A percentile compares a stretch with the other conserved stretches of the same genome.
These are phyloP conservation scores for Leptatherina wallacei DNA, from an alignment of 2,797 vertebrate species.

Conservation along the genomic window DNA sequence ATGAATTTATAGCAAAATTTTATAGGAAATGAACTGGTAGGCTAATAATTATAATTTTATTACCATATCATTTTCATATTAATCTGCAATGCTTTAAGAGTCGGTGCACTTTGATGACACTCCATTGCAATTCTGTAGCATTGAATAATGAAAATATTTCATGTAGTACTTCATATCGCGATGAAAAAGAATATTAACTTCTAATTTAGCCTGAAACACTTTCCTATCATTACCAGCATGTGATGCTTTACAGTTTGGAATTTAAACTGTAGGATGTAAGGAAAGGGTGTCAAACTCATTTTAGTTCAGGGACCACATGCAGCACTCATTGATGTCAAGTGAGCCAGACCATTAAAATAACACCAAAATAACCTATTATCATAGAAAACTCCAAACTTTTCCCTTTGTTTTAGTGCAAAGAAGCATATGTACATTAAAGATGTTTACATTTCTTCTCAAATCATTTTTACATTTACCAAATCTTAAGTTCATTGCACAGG, in stretches of 20 bases:
- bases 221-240: background rate
- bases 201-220: background rate
- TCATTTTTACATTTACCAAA: too few relatives aligned
- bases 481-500: too few relatives aligned
- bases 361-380: background rate
- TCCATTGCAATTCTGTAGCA: conserved; percentile 4
- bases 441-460: too few relatives aligned
- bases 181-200: background rate
- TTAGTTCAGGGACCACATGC: background rate
- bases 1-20: conserved; percentile 53
- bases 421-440: too few relatives aligned
- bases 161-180: background rate
- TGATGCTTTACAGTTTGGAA: background rate
- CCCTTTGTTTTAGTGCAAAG: background rate
- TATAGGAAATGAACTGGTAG: conserved; percentile 34
- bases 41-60: conserved; percentile 57
- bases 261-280: background rate
- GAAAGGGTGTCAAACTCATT: background rate
- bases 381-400: background rate
- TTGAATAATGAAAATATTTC: background rate
- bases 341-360: background rate
- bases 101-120: conserved; percentile 36
- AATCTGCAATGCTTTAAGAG: conserved; percentile 38
- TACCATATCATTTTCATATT: conserved; percentile 69
- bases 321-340: background rate